phyloP scores from a whole-genome alignment of 2,888 invertebrate species.

The Aphrophora alni region DNA sequence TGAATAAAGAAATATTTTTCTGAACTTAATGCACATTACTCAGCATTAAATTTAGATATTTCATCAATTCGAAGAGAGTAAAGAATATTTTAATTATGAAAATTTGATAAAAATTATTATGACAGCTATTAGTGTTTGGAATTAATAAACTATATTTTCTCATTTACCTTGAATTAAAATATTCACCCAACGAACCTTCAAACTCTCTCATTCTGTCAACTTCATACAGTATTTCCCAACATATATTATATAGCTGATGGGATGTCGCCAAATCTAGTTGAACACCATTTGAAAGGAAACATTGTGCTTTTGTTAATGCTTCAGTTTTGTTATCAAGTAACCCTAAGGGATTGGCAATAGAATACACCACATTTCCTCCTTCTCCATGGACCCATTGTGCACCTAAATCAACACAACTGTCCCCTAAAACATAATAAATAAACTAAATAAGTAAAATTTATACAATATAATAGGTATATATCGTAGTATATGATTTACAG shows the following conservation, averaged over 20 bases:
- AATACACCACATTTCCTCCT: slow-evolving; percentile 65
- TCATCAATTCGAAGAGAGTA: too few relatives aligned
- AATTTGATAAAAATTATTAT: too few relatives aligned
- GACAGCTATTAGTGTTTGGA: too few relatives aligned
- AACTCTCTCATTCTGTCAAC: slow-evolving; percentile 16
- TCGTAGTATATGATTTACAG: too few relatives aligned
- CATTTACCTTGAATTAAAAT: slow-evolving; percentile 28
- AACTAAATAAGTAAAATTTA: too few relatives aligned
- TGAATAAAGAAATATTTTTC: too few relatives aligned
- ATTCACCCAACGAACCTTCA: slow-evolving; percentile 36
- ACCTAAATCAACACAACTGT: slow-evolving; percentile 71
- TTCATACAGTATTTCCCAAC: slow-evolving; percentile 35
- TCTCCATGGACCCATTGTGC: slow-evolving; percentile 85
- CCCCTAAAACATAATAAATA: slow-evolving; percentile 55
- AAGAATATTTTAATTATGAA: too few relatives aligned
- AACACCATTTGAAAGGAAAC: slow-evolving; percentile 38
- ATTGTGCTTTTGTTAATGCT: slow-evolving; percentile 38
- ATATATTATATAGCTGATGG: slow-evolving; percentile 31
- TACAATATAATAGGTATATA: too few relatives aligned
- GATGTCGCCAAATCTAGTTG: slow-evolving; percentile 31
- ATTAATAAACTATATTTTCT: too few relatives aligned
- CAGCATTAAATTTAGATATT: too few relatives aligned
- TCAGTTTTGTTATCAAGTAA: slow-evolving; percentile 37
- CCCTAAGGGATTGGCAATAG: slow-evolving; percentile 54
- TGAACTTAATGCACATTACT: too few relatives aligned